A percentile compares a stretch with the other conserved stretches of the same genome.
phyloP scores from a whole-genome alignment of 2,888 invertebrate genomes.

The Drosophila neoperkinsi region DNA sequence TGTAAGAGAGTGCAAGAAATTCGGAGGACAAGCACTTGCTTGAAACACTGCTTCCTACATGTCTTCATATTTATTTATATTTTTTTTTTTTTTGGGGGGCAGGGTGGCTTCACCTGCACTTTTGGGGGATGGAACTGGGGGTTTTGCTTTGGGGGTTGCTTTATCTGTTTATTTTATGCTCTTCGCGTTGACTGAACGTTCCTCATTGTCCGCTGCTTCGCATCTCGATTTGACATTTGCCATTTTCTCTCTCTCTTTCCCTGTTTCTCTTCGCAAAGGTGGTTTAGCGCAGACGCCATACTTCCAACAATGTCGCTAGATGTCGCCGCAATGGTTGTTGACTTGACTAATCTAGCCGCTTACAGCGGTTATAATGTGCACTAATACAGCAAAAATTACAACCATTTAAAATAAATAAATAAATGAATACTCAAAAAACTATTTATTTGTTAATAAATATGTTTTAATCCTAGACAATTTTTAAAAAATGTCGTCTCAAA shows the following conservation, averaged over 20 bases:
- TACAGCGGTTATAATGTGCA: not conserved
- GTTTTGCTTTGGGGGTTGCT: constrained; percentile 53
- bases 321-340: constrained; percentile 33
- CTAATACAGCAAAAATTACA: not conserved
- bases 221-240: constrained; percentile 71
- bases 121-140: constrained; percentile 18
- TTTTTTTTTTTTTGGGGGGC: constrained; percentile 1
- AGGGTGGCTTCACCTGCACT: constrained; percentile 8
- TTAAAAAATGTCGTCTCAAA: not conserved
- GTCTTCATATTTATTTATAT: constrained; percentile 8
- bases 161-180: constrained; percentile 66
- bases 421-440: not conserved
- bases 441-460: no score
- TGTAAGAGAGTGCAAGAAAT: not conserved
- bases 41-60: constrained; percentile 7
- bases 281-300: constrained; percentile 30
- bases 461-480: no score
- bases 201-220: constrained; percentile 44
- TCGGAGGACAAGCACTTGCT: not conserved
- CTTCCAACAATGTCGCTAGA: constrained; percentile 9
- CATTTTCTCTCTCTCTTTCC: constrained; percentile 1
- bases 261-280: constrained; percentile 1
- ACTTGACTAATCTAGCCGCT: constrained; percentile 1
- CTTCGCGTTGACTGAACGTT: constrained; percentile 40
- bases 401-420: constrained; percentile 2